Percentiles rank a stretch among this genome's conserved stretches.
Evolutionary conservation across 2,113 vertebrate species (phyloP).

Genomic region (Ellobius talpinus): DNA sequence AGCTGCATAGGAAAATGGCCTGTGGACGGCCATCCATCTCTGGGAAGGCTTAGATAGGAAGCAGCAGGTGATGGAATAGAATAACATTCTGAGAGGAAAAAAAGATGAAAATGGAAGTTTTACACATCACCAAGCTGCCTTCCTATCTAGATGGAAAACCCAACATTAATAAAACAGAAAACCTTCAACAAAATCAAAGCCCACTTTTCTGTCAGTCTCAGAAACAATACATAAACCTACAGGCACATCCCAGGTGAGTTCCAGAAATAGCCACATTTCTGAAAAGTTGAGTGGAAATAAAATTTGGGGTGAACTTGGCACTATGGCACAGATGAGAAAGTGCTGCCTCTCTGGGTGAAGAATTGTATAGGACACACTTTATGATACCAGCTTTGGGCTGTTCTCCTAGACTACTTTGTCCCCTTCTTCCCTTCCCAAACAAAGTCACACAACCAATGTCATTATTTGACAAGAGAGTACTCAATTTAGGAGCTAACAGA

Average conservation of each 20-base stretch:
- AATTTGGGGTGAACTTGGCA: constrained; percentile 15
- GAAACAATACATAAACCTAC: constrained; percentile 69
- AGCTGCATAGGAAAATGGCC: constrained; percentile 63
- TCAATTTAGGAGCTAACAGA: background rate
- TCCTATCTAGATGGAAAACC: constrained; percentile 74
- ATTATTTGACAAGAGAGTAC: background rate
- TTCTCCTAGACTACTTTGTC: background rate
- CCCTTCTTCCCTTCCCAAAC: no score
- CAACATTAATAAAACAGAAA: constrained; percentile 79
- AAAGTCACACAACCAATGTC: background rate
- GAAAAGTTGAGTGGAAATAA: constrained; percentile 40
- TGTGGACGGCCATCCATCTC: constrained; percentile 70
- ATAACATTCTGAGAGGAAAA: constrained; percentile 70
- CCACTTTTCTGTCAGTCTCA: constrained; percentile 69
- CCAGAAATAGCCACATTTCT: constrained; percentile 57
- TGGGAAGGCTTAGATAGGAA: constrained; percentile 54
- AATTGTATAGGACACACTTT: background rate
- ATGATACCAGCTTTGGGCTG: background rate
- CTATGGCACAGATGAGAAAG: background rate
- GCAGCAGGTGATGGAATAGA: constrained; percentile 67
- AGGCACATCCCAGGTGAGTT: constrained; percentile 35
- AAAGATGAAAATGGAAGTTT: constrained; percentile 75
- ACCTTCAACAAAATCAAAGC: constrained; percentile 75
- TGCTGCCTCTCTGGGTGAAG: background rate
- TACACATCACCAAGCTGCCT: constrained; percentile 73